Conservation (phyloP, 2,113 vertebrate genomes). For the Zosterops borbonicus region DNA sequence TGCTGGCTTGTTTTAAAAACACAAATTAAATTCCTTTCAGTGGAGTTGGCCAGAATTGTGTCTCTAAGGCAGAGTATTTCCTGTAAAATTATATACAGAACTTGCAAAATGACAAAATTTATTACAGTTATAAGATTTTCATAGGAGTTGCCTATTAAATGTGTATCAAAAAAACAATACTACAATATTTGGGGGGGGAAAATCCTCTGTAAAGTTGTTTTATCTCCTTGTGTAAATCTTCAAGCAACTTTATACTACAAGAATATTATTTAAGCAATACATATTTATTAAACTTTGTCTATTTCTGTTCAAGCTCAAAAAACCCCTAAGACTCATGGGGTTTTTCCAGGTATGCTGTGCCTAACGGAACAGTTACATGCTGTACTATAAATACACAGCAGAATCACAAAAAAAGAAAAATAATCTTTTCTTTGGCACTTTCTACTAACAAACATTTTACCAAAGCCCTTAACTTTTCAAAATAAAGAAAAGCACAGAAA, state of each 20-base stretch:
- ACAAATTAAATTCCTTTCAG: background rate
- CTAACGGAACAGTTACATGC: background rate
- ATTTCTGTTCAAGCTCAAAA: background rate
- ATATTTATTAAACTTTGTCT: background rate
- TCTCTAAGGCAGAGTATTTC: background rate
- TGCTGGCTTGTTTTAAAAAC: background rate
- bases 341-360: conserved; percentile 5
- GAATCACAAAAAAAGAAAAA: background rate
- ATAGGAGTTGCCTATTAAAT: background rate
- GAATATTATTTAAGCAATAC: background rate
- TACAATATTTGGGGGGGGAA: background rate
- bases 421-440: conserved; percentile 47
- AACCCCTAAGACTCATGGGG: background rate
- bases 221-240: background rate
- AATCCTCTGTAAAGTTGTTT: background rate
- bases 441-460: conserved; percentile 12
- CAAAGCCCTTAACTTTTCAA: conserved; percentile 27
- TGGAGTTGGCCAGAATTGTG: background rate
- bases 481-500: conserved; percentile 31
- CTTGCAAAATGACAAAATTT: background rate
- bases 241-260: background rate
- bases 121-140: background rate
- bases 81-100: background rate
- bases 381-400: conserved; percentile 13
- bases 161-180: background rate